Evolutionary conservation across 2,888 invertebrate species (phyloP).

Genomic region (Amitus sp.): DNA sequence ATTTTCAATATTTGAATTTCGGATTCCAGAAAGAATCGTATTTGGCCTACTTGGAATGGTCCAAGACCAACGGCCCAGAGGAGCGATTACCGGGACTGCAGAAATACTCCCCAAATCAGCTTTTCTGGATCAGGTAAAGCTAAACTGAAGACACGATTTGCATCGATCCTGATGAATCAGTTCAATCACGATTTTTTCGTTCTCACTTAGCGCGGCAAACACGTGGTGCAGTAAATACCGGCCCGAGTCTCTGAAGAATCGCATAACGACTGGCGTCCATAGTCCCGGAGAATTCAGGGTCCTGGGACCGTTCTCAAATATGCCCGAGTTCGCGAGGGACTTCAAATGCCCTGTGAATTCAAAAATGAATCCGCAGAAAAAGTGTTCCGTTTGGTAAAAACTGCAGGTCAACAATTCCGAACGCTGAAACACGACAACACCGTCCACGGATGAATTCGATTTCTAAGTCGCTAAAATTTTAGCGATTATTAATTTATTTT

Average conservation of each 20-base stretch:
- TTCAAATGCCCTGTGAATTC: constrained; percentile 71
- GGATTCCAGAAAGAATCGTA: constrained; percentile 94
- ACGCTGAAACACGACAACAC: background rate
- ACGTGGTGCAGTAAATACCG: constrained; percentile 71
- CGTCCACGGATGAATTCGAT: constrained; percentile 4
- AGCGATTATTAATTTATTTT: too few species aligned
- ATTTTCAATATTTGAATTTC: too few species aligned
- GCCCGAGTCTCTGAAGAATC: constrained; percentile 78
- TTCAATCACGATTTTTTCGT: constrained; percentile 71
- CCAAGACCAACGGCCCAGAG: constrained; percentile 73
- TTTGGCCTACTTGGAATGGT: constrained; percentile 81
- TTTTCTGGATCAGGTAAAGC: too few species aligned
- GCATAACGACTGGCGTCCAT: constrained; percentile 83
- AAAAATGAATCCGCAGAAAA: constrained; percentile 71
- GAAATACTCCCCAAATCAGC: constrained; percentile 48
- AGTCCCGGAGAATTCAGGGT: constrained; percentile 75
- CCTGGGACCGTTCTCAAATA: constrained; percentile 71
- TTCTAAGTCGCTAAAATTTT: too few species aligned
- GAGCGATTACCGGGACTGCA: constrained; percentile 75
- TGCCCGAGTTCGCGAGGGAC: constrained; percentile 69
- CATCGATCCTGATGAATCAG: too few species aligned
- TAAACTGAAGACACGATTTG: too few species aligned
- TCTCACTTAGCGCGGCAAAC: constrained; percentile 71
- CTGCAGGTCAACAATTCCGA: background rate
- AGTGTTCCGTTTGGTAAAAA: constrained; percentile 72